Evolutionary conservation across 2,797 vertebrate species (phyloP).

Genomic region (Coranthus polyacanthus): DNA sequence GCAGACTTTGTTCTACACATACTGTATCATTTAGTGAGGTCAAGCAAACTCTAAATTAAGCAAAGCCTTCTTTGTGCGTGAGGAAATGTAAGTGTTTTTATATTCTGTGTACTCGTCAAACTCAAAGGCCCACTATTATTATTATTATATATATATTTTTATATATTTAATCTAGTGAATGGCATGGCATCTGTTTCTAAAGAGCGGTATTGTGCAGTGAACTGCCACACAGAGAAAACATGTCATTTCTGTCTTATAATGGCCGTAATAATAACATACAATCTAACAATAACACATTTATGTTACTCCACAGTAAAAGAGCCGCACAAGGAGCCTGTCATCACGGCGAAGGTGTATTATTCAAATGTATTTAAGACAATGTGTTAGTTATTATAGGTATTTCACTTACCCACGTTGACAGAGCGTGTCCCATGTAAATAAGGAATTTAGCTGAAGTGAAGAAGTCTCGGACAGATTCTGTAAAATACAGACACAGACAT

Average conservation of each 20-base stretch:
- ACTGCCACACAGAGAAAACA: conserved; percentile 23
- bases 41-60: too few relatives aligned
- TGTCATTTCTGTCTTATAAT: conserved; percentile 24
- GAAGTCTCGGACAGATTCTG: conserved; percentile 79
- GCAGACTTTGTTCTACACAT: too few relatives aligned
- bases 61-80: too few relatives aligned
- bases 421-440: conserved; percentile 93
- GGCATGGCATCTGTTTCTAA: conserved; percentile 6
- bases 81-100: too few relatives aligned
- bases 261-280: conserved; percentile 3
- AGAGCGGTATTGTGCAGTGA: not conserved
- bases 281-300: conserved; percentile 19
- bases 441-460: conserved; percentile 95
- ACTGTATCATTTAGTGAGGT: too few relatives aligned
- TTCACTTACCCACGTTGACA: conserved; percentile 96
- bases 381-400: not conserved
- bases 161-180: too few relatives aligned
- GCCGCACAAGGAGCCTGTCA: conserved; percentile 8
- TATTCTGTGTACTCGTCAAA: too few relatives aligned
- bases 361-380: not conserved
- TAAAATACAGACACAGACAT: not conserved
- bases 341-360: not conserved
- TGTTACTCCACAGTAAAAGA: not conserved
- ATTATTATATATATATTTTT: too few relatives aligned
- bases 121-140: too few relatives aligned